Conservation (phyloP, 2,888 invertebrate genomes). For the Ectemnius lituratus region DNA sequence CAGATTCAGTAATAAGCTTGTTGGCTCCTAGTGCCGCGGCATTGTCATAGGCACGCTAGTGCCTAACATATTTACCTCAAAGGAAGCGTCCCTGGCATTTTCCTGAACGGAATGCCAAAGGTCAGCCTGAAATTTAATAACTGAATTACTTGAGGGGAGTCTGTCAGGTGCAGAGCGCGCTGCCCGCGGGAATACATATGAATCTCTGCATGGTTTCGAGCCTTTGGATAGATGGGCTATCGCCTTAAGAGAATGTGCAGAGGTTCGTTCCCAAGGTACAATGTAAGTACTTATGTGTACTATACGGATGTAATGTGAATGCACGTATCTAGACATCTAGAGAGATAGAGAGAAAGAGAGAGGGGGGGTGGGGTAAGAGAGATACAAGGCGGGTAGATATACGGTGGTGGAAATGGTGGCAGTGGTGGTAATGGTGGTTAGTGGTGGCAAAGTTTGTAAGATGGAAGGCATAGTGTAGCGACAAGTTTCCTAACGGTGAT, state of each 20-base stretch:
- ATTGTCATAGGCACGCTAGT: slow-evolving; percentile 52
- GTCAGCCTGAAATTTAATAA: slow-evolving; percentile 77
- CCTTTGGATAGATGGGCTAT: no score
- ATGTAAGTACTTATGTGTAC: no score
- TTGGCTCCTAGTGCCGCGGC: slow-evolving; percentile 45
- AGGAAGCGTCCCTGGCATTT: slow-evolving; percentile 76
- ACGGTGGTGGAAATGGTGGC: no score
- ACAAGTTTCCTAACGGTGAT: slow-evolving; percentile 59
- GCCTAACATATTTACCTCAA: slow-evolving; percentile 76
- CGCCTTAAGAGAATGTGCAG: no score
- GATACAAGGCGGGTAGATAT: slow-evolving; percentile 9
- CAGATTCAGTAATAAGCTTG: neutral
- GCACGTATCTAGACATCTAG: no score
- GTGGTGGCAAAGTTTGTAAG: slow-evolving; percentile 29
- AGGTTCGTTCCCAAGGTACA: no score
- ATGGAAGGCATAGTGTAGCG: slow-evolving; percentile 44
- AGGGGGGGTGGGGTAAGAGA: no score
- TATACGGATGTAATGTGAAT: no score
- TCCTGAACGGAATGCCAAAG: slow-evolving; percentile 73
- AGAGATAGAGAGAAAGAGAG: no score
- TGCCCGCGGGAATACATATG: no score
- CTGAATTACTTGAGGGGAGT: slow-evolving; percentile 73
- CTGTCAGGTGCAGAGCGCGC: slow-evolving; percentile 31
- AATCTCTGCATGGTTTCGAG: no score
- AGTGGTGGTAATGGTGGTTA: no score